Base-by-base conservation (phyloP, 2,113 vertebrate genomes). In the Pangasianodon hypophthalmus region DNA sequence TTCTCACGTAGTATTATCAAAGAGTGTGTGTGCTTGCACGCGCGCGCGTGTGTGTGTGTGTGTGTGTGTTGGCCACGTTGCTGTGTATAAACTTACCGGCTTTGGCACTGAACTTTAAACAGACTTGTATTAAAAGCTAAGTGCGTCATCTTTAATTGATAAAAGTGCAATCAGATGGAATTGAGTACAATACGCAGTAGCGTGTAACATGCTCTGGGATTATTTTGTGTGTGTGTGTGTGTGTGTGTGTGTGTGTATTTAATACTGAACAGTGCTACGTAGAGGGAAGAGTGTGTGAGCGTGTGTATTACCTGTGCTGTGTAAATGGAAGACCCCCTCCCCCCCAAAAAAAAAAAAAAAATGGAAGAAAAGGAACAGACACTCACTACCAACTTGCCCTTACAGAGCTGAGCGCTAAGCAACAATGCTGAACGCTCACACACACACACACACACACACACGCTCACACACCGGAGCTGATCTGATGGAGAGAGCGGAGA, bases 41-140 rank as follows among this genome's bases (percentile, higher is more conserved):
- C 48, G 75, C 44, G 73, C 32, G 73, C 19, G 75, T 32, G 14
- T 80, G 46, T 80, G 77, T 50, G 44, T 77, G 73, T 50, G 11
- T 82, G 87, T 92, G 89, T 85, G 77, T 56, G 60, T 91, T 58
- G 77, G 87, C 75, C 81, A 86, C 67, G 69, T 90, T 89, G 84
- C 79, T 73, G 91, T 88, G 89, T 90, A 86, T 81, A 92, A 90
- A 91, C 88, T 90, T 88, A 90, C 92, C 90, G 90, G 92, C 91
- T 94, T 94, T 94, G 93, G 92, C 94, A 94, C 93, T 91, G 92
- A 91, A 93, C 84, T 58, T 91, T 90, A 84, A 92, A 81, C 60
- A 60, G 84, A 88, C 79, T 86, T 37, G 89, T 91, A 89, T 77
- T 82, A 80, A 88, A 83, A 90, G 85, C 77, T 71, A 82, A 87